Conservation (phyloP, 2,113 vertebrate species). For the Perca fluviatilis region DNA sequence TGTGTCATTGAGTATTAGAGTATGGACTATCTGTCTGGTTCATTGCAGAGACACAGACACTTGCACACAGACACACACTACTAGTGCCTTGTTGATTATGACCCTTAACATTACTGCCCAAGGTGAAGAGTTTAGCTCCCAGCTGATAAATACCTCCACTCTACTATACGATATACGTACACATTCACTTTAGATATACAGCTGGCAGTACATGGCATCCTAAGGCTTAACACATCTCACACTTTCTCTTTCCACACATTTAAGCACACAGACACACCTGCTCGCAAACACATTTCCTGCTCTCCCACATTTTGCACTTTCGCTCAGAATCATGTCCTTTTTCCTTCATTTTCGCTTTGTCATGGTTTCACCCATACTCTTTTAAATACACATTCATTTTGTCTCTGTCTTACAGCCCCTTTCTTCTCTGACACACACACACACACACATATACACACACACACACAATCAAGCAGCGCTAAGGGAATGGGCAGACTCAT, state of each 20-base stretch:
- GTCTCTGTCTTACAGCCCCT: constrained; percentile 22
- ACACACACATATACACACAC: constrained; percentile 20
- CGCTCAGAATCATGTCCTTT: constrained; percentile 6
- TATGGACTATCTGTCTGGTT: constrained; percentile 68
- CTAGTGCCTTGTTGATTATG: constrained; percentile 55
- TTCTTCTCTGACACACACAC: not conserved
- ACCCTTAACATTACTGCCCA: constrained; percentile 49
- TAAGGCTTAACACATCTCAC: not conserved
- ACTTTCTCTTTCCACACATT: constrained; percentile 15
- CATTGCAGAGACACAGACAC: constrained; percentile 31
- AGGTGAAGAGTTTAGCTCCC: constrained; percentile 51
- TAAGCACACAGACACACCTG: constrained; percentile 17
- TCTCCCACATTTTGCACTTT: constrained; percentile 10
- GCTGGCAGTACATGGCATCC: constrained; percentile 14
- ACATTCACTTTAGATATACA: constrained; percentile 17
- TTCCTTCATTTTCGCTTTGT: constrained; percentile 30
- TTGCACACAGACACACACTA: not conserved
- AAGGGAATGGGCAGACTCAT: constrained; percentile 67
- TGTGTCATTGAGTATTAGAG: constrained; percentile 74
- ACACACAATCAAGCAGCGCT: constrained; percentile 41
- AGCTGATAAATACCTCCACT: constrained; percentile 47
- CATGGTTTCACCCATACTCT: constrained; percentile 38
- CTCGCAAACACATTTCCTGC: not conserved
- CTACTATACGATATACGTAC: not conserved
- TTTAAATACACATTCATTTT: constrained; percentile 65